These are phyloP conservation scores for Cyphomyrmex costatus DNA, from an alignment of 1,140 invertebrate species.

Conservation along the genomic window DNA sequence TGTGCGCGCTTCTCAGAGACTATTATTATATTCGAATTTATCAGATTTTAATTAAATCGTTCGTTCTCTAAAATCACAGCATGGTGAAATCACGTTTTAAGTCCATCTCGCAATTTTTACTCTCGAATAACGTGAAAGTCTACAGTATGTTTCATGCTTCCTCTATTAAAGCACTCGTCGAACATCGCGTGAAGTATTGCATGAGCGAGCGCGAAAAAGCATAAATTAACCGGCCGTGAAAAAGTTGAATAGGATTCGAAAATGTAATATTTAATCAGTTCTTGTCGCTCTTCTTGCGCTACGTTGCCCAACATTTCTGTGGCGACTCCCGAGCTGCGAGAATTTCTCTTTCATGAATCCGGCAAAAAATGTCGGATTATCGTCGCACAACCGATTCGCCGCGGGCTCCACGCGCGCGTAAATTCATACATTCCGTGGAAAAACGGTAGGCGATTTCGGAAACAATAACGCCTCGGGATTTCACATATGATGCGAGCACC, in stretches of 20 bases:
- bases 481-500: not conserved
- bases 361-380: slow-evolving; percentile 23
- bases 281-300: not conserved
- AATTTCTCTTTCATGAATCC: slow-evolving; percentile 7
- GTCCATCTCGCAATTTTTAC: not conserved
- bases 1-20: not conserved
- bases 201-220: not conserved
- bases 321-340: not conserved
- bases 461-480: slow-evolving; percentile 18
- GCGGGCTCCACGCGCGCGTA: not conserved
- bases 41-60: slow-evolving; percentile 21
- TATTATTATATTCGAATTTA: slow-evolving; percentile 14
- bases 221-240: not conserved
- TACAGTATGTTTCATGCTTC: not conserved
- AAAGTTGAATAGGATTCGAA: slow-evolving; percentile 5
- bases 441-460: not conserved
- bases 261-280: slow-evolving; percentile 54
- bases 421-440: not conserved
- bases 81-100: not conserved
- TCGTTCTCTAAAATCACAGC: not conserved
- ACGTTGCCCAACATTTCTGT: not conserved
- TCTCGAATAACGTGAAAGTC: not conserved
- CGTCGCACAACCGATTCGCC: not conserved
- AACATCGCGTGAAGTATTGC: not conserved
- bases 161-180: not conserved